These are phyloP conservation scores for Danio tinwini DNA, from an alignment of 2,797 vertebrate species.

Conservation along the genomic window DNA sequence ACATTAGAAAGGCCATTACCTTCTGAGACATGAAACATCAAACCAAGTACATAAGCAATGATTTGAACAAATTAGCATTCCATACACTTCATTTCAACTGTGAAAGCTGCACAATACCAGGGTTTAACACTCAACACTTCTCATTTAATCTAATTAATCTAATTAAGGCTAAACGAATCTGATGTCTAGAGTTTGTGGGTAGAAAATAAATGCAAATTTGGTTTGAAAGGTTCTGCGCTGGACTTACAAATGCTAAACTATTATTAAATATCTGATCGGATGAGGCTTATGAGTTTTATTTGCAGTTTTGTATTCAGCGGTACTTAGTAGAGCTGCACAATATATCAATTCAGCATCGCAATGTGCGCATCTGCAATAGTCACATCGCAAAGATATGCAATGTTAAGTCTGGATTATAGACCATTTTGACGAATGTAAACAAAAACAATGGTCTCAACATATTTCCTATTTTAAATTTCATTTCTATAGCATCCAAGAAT, in stretches of 20 bases:
- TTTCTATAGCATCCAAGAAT: too few species aligned
- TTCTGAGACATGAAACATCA: conserved; percentile 9
- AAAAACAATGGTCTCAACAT: too few species aligned
- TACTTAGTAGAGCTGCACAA: not conserved
- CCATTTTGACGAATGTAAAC: too few species aligned
- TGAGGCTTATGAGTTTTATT: not conserved
- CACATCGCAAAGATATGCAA: too few species aligned
- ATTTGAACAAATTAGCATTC: conserved; percentile 35
- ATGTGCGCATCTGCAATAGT: too few species aligned
- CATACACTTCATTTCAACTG: not conserved
- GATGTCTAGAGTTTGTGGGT: not conserved
- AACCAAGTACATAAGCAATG: conserved; percentile 30
- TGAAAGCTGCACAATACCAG: conserved; percentile 9
- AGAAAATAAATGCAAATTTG: not conserved
- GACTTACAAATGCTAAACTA: not conserved
- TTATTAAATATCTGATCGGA: not conserved
- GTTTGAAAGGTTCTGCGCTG: not conserved
- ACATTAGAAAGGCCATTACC: conserved; percentile 31
- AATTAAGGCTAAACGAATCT: not conserved
- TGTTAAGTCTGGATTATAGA: too few species aligned
- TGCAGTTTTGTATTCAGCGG: not conserved
- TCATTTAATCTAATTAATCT: conserved; percentile 1
- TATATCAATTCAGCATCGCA: too few species aligned
- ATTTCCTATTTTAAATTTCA: too few species aligned
- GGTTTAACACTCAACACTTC: conserved; percentile 7